These are phyloP conservation scores for Lysandra bellargus DNA, from an alignment of 2,888 invertebrate species.

Conservation along the genomic window DNA sequence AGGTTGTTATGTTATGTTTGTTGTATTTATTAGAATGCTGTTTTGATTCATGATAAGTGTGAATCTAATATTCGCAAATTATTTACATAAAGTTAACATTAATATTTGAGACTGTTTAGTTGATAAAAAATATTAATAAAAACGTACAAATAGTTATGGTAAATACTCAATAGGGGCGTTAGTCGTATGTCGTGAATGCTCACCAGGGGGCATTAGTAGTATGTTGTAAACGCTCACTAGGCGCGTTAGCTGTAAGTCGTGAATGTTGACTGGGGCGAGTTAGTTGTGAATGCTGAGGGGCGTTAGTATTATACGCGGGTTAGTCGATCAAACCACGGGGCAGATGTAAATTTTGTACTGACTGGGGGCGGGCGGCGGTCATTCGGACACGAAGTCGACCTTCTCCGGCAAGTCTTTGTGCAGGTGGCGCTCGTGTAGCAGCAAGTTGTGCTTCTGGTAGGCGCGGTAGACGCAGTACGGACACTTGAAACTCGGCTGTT, in stretches of 20 bases:
- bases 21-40: not conserved
- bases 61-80: not conserved
- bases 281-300: not conserved
- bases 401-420: slow-evolving; percentile 79
- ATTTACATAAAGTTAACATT: not conserved
- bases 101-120: not conserved
- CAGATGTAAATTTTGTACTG: slow-evolving; percentile 55
- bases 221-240: no score
- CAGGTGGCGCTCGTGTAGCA: slow-evolving; percentile 76
- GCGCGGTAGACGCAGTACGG: slow-evolving; percentile 85
- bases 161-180: not conserved
- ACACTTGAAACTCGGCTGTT: slow-evolving; percentile 85
- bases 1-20: not conserved
- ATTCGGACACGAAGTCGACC: slow-evolving; percentile 77
- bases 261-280: not conserved
- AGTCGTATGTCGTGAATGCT: not conserved
- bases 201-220: no score
- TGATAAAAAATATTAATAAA: no score
- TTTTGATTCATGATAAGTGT: not conserved
- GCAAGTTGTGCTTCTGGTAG: slow-evolving; percentile 83
- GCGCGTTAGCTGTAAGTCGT: not conserved
- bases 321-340: slow-evolving; percentile 29
- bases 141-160: no score
- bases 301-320: not conserved
- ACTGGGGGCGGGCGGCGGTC: slow-evolving; percentile 65